These are phyloP conservation scores for Muscicapa striata DNA, from an alignment of 2,797 vertebrate genomes.

Conservation along the genomic window DNA sequence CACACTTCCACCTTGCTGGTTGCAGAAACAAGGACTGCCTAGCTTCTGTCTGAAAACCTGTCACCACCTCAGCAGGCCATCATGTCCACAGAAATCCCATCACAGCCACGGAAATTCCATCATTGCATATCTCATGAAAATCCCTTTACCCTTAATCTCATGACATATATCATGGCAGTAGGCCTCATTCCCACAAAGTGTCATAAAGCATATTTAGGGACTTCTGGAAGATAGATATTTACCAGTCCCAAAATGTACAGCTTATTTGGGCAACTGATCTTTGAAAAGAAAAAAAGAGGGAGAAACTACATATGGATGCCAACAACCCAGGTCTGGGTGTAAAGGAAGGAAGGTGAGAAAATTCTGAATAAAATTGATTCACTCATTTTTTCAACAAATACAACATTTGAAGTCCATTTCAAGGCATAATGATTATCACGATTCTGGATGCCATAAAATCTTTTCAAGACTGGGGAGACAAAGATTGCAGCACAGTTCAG, in stretches of 20 bases:
- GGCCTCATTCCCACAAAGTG: neutral
- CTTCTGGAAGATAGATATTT: neutral
- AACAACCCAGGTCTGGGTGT: neutral
- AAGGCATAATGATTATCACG: neutral
- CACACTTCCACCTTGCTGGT: fast-evolving
- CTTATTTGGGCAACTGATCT: neutral
- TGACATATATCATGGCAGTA: neutral
- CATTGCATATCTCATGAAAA: neutral
- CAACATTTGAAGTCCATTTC: neutral
- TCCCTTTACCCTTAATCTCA: fast-evolving
- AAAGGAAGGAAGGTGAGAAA: neutral
- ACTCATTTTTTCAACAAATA: neutral
- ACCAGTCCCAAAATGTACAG: neutral
- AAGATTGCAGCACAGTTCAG: neutral
- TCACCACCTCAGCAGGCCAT: neutral
- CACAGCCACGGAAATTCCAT: fast-evolving
- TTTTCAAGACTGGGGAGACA: neutral
- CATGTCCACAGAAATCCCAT: neutral
- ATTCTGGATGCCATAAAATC: neutral
- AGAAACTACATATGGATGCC: neutral
- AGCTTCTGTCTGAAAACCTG: neutral
- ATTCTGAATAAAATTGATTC: neutral
- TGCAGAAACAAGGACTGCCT: neutral
- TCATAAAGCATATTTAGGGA: neutral
- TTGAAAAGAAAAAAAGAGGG: neutral